Conservation (phyloP, 1,140 invertebrate species). For the Coboldia fuscipes region DNA sequence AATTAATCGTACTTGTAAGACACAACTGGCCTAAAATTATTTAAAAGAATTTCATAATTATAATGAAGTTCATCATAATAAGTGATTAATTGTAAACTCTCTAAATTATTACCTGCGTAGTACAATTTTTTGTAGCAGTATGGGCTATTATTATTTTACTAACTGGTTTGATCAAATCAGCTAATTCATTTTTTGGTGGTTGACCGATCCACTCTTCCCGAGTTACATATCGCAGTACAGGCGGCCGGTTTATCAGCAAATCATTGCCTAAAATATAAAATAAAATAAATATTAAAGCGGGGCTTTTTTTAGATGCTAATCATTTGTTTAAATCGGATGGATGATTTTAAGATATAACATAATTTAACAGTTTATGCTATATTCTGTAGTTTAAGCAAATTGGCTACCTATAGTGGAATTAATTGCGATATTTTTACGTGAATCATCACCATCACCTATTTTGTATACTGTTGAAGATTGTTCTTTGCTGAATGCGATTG, state of each 20-base stretch:
- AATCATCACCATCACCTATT: slow-evolving; percentile 18
- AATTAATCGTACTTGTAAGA: slow-evolving; percentile 27
- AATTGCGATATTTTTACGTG: slow-evolving; percentile 21
- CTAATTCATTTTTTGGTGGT: slow-evolving; percentile 21
- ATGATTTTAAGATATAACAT: too few relatives aligned
- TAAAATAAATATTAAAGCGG: background rate
- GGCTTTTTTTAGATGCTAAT: too few relatives aligned
- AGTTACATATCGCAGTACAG: slow-evolving; percentile 16
- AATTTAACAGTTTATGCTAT: background rate
- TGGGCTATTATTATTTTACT: slow-evolving; percentile 29
- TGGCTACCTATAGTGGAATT: slow-evolving; percentile 21
- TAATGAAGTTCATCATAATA: background rate
- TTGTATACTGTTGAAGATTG: background rate
- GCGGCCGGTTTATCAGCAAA: slow-evolving; percentile 9
- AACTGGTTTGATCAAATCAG: slow-evolving; percentile 21
- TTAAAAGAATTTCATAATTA: background rate
- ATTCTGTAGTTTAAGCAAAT: background rate
- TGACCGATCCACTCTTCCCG: slow-evolving; percentile 37
- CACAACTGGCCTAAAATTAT: slow-evolving; percentile 21
- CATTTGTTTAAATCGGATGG: too few relatives aligned
- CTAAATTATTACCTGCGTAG: background rate
- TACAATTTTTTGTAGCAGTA: slow-evolving; percentile 10
- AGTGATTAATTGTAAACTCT: background rate
- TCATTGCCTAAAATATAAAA: background rate
- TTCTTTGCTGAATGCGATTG: slow-evolving; percentile 1